Conservation (phyloP, 2,113 vertebrate species). For the Pangasianodon gigas region DNA sequence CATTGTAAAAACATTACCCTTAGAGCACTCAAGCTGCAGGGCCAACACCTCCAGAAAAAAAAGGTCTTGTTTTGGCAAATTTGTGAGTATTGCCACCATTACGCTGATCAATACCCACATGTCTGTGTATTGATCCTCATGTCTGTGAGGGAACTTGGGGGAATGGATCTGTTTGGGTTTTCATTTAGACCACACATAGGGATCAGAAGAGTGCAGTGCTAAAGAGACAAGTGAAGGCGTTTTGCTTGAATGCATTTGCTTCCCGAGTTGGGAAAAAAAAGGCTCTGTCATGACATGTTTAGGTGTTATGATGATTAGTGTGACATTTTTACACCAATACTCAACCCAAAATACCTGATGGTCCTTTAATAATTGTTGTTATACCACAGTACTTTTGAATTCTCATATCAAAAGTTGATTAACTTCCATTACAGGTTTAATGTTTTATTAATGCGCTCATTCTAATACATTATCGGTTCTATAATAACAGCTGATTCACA, state of each 20-base stretch:
- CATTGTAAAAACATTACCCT: conserved; percentile 56
- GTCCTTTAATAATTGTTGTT: background rate
- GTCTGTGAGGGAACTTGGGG: conserved; percentile 57
- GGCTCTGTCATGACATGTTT: background rate
- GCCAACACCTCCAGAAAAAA: conserved; percentile 45
- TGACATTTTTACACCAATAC: background rate
- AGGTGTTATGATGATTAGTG: background rate
- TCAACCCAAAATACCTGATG: background rate
- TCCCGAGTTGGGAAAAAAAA: background rate
- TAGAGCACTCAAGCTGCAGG: conserved; percentile 43
- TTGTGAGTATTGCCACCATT: conserved; percentile 58
- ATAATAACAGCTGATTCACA: background rate
- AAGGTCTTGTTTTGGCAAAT: conserved; percentile 60
- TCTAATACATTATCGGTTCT: background rate
- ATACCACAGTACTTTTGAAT: background rate
- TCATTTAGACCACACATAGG: conserved; percentile 57
- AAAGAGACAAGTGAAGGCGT: conserved; percentile 47
- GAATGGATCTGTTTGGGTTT: conserved; percentile 63
- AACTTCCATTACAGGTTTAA: background rate
- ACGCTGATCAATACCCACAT: conserved; percentile 58
- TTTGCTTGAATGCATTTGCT: conserved; percentile 36
- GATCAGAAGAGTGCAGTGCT: conserved; percentile 52
- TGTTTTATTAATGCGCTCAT: background rate
- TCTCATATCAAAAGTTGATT: background rate
- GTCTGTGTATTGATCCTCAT: conserved; percentile 55